Base-by-base conservation (phyloP, 2,113 vertebrate genomes). In the Daphoenositta chrysoptera region DNA sequence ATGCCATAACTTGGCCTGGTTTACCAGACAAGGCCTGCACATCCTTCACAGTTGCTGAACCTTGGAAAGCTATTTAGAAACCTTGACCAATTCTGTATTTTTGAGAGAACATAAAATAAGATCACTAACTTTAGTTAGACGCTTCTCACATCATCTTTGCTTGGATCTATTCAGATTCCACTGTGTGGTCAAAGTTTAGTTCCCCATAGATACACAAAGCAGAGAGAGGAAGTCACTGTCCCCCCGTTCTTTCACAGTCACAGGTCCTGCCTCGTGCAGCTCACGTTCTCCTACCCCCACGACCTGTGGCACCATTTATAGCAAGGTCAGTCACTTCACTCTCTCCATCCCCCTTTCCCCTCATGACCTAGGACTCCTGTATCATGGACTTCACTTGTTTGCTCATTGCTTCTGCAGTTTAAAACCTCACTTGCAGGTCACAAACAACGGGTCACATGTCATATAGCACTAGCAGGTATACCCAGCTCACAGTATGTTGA, bases 301-400 rank as follows among this genome's bases (percentile, higher is more conserved):
- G 19, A 18, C 22, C 54, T 40, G 19, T 28, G 63, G 66, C 82
- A 90, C 35, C 61, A 31, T 42, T 83, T 64, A 39, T 3, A 83
- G 60, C 83, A 70, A 77, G 71, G 58, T 66, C 82, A 80, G 39
- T 45, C 60, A 21, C 83, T 63, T 87, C 86, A 83, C 85, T 94
- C 76, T 90, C 86, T 87, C 61, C 79, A 70, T 53, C 28, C 63
- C 75, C 92, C 87, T 94, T 96, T 89, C 57, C 91, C 91, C 91
- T 93, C 88, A 28, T 93, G 76, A 93, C 90, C 84, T 26, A 39
- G 39, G 71, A 68, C 42, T 83, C 39, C 37, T 21, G 4, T 54
- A 39, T 88, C 75, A 77, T 1, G 11, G 90, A 90, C 83, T 73
- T 93, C 90, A 76, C 81, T 91, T 97, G 91, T 97, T 97, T 96